These are phyloP conservation scores for Perca fluviatilis DNA, from an alignment of 2,113 vertebrate species.

Conservation along the genomic window DNA sequence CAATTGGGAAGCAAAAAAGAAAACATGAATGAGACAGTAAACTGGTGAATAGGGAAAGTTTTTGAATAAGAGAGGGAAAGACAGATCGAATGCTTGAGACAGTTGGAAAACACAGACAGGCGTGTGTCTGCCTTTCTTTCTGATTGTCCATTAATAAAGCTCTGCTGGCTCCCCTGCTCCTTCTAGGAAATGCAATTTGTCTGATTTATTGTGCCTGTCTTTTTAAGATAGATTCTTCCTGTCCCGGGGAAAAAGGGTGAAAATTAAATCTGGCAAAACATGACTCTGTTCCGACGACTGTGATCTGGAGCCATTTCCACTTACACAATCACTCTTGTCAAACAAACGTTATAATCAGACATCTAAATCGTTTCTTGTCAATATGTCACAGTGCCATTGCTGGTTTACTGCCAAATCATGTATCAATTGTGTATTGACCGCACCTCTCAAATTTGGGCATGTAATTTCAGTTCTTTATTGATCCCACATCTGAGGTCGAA, in stretches of 20 bases:
- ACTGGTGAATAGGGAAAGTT: neutral
- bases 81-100: neutral
- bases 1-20: neutral
- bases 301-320: neutral
- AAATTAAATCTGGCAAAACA: slow-evolving; percentile 44
- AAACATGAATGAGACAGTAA: slow-evolving; percentile 3
- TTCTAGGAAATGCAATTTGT: slow-evolving; percentile 64
- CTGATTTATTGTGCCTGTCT: slow-evolving; percentile 61
- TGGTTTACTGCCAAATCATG: slow-evolving; percentile 34
- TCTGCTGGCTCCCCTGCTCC: slow-evolving; percentile 52
- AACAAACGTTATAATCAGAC: slow-evolving; percentile 8
- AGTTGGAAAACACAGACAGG: slow-evolving; percentile 5
- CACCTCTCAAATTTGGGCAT: slow-evolving; percentile 31
- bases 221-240: slow-evolving; percentile 37
- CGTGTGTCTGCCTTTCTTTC: slow-evolving; percentile 9
- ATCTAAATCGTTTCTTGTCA: slow-evolving; percentile 25
- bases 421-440: slow-evolving; percentile 44
- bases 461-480: slow-evolving; percentile 46
- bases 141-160: slow-evolving; percentile 38
- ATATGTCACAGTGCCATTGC: slow-evolving; percentile 11
- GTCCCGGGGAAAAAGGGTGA: slow-evolving; percentile 10
- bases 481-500: slow-evolving; percentile 25
- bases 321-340: slow-evolving; percentile 9
- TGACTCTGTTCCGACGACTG: slow-evolving; percentile 8
- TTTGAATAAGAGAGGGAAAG: slow-evolving; percentile 6